Percentiles rank a stretch among this genome's conserved stretches.
phyloP scores from a whole-genome alignment of 2,113 vertebrate genomes.

The Scomber japonicus region DNA sequence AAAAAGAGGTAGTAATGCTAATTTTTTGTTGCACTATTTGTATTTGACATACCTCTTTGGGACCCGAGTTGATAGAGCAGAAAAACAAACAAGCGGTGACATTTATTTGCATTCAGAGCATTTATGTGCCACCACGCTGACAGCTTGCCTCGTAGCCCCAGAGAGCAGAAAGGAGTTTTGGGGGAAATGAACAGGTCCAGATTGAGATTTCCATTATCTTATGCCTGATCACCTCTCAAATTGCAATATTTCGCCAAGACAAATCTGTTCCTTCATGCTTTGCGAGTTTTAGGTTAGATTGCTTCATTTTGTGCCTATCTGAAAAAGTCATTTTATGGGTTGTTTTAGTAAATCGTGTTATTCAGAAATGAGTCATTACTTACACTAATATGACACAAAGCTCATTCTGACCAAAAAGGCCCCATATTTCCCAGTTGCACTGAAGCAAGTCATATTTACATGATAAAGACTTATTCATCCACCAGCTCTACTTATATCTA shows the following conservation, averaged over 20 bases:
- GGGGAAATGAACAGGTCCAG: constrained; percentile 68
- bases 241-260: constrained; percentile 68
- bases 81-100: constrained; percentile 54
- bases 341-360: constrained; percentile 69
- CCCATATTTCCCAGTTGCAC: constrained; percentile 49
- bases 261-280: constrained; percentile 75
- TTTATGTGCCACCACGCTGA: constrained; percentile 41
- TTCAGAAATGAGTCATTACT: constrained; percentile 70
- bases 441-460: constrained; percentile 72
- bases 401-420: constrained; percentile 67
- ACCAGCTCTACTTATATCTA: constrained; percentile 53
- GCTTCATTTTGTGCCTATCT: constrained; percentile 53
- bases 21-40: constrained; percentile 34
- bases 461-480: constrained; percentile 70
- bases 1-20: not conserved
- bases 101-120: constrained; percentile 44
- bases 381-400: constrained; percentile 70
- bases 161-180: constrained; percentile 23
- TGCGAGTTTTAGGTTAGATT: constrained; percentile 54
- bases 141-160: constrained; percentile 60
- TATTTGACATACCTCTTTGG: constrained; percentile 50
- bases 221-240: constrained; percentile 76
- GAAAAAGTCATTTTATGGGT: constrained; percentile 67
- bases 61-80: constrained; percentile 51
- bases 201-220: constrained; percentile 70